A percentile compares a stretch with the other conserved stretches of the same genome.
phyloP scores from a whole-genome alignment of 2,888 invertebrate species.

The Artemia sinica region DNA sequence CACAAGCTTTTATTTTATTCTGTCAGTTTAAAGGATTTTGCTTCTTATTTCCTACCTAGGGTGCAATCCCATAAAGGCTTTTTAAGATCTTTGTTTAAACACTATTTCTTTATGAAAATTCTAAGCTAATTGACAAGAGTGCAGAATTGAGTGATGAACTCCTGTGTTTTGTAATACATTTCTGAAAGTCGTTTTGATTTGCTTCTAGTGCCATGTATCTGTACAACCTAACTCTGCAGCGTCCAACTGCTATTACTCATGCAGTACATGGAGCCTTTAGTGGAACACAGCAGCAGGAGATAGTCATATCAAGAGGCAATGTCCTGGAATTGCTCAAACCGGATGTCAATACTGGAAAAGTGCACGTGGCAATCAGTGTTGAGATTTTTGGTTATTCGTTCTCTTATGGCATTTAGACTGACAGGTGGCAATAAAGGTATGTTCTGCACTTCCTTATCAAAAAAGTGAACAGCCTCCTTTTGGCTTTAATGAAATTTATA shows the following conservation, averaged over 20 bases:
- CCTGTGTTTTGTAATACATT: no score
- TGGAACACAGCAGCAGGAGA: slow-evolving; percentile 90
- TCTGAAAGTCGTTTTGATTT: no score
- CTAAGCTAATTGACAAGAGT: no score
- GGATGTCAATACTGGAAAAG: slow-evolving; percentile 94
- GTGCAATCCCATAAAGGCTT: no score
- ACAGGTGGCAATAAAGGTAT: slow-evolving; percentile 90
- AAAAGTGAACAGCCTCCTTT: not conserved
- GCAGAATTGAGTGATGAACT: no score
- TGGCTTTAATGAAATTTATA: not conserved
- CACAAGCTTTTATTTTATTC: no score
- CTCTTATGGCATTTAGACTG: slow-evolving; percentile 84
- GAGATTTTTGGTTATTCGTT: slow-evolving; percentile 91
- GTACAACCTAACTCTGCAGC: slow-evolving; percentile 91
- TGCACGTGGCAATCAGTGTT: slow-evolving; percentile 77
- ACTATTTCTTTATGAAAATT: no score
- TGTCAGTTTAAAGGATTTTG: no score
- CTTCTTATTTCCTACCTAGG: no score
- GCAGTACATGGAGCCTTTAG: slow-evolving; percentile 98
- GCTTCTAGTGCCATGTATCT: slow-evolving; percentile 53
- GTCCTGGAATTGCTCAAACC: slow-evolving; percentile 79
- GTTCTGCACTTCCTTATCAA: slow-evolving; percentile 18
- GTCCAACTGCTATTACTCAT: slow-evolving; percentile 86
- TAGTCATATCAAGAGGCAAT: slow-evolving; percentile 86
- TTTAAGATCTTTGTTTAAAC: no score